phyloP scores from a whole-genome alignment of 2,113 vertebrate species.

The Hylia prasina region DNA sequence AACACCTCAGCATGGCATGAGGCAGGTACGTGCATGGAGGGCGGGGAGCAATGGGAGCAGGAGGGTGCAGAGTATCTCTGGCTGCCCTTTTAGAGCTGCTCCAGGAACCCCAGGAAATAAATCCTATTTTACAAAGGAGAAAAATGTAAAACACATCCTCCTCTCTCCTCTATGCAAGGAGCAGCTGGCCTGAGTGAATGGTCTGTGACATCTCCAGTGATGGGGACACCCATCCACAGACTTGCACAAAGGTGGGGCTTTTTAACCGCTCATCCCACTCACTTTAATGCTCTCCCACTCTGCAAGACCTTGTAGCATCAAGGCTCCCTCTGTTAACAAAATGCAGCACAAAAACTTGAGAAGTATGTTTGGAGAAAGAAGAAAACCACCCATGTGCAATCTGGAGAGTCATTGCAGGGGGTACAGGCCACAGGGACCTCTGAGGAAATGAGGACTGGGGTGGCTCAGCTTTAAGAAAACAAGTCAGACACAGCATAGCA shows the following conservation, averaged over 20 bases:
- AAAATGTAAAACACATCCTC: neutral
- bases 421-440: neutral
- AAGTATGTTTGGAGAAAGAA: neutral
- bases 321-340: neutral
- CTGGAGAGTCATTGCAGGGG: neutral
- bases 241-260: neutral
- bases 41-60: neutral
- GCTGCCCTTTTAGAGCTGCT: neutral
- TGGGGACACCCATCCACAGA: neutral
- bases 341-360: neutral
- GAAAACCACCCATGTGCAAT: neutral
- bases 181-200: neutral
- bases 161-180: neutral
- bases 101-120: neutral
- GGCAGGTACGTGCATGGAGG: fast-evolving
- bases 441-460: neutral
- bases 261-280: neutral
- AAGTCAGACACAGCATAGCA: neutral
- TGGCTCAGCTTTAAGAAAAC: neutral
- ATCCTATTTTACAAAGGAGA: neutral
- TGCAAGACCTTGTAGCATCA: neutral
- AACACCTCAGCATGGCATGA: neutral
- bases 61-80: neutral
- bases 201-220: neutral
- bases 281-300: neutral